phyloP scores from a whole-genome alignment of 2,113 vertebrate species.

The Mugil cephalus region DNA sequence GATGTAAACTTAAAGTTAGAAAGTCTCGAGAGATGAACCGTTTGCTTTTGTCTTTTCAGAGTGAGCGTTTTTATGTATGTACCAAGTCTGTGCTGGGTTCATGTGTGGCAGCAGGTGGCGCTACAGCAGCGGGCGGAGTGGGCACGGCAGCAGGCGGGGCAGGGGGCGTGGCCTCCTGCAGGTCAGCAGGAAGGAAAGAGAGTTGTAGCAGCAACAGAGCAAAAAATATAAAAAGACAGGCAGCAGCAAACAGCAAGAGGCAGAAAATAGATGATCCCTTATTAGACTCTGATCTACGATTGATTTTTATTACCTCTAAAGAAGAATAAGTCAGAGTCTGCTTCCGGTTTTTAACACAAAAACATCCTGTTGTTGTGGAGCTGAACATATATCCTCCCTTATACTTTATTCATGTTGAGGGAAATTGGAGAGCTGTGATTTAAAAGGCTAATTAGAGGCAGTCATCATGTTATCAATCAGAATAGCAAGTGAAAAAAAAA shows the following conservation, averaged over 20 bases:
- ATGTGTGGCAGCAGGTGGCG: slow-evolving; percentile 46
- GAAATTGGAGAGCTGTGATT: slow-evolving; percentile 9
- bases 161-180: slow-evolving; percentile 63
- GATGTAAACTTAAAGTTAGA: background rate
- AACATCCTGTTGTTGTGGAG: background rate
- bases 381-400: background rate
- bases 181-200: slow-evolving; percentile 39
- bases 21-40: background rate
- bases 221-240: slow-evolving; percentile 1
- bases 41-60: background rate
- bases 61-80: slow-evolving; percentile 43
- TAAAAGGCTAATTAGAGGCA: slow-evolving; percentile 27
- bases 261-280: background rate
- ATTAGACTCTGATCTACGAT: background rate
- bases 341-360: background rate
- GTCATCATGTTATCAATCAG: slow-evolving; percentile 38
- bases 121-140: slow-evolving; percentile 38
- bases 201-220: slow-evolving; percentile 46
- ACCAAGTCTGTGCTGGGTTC: slow-evolving; percentile 61
- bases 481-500: background rate
- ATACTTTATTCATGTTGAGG: background rate
- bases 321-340: background rate
- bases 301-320: background rate
- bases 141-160: slow-evolving; percentile 41
- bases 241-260: slow-evolving; percentile 18